Percentiles rank a stretch among this genome's conserved stretches.
These are phyloP conservation scores for Furcula furcula DNA, from an alignment of 2,888 invertebrate species.

Conservation along the genomic window DNA sequence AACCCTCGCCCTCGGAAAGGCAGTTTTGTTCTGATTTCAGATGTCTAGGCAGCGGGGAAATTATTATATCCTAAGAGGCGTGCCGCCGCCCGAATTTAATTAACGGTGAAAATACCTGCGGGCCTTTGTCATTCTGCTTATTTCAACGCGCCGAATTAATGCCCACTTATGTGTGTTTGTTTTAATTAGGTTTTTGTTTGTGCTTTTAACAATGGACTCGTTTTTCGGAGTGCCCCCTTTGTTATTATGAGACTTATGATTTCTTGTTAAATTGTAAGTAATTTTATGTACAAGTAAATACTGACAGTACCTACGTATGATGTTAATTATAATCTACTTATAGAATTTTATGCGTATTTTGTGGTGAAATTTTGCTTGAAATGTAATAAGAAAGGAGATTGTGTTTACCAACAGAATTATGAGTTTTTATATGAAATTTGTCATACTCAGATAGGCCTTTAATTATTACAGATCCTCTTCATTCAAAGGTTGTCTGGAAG, in stretches of 20 bases:
- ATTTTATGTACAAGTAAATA: no score
- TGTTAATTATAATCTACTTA: no score
- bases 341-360: no score
- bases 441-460: background rate
- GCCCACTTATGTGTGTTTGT: constrained; percentile 20
- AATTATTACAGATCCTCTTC: no score
- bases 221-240: background rate
- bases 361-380: no score
- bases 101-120: constrained; percentile 38
- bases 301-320: no score
- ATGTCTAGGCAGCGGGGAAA: constrained; percentile 33
- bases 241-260: no score
- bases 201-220: constrained; percentile 1
- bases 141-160: constrained; percentile 19
- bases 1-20: constrained; percentile 51
- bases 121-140: constrained; percentile 28
- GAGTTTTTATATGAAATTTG: background rate
- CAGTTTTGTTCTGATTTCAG: constrained; percentile 64
- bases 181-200: constrained; percentile 19
- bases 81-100: constrained; percentile 41
- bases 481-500: no score
- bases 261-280: no score
- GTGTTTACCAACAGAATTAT: no score
- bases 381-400: no score
- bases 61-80: constrained; percentile 49